Evolutionary conservation across 2,797 vertebrate genomes (phyloP), one percentile per base, ranked within the genome.

Genomic region (Monodelphis domestica): DNA sequence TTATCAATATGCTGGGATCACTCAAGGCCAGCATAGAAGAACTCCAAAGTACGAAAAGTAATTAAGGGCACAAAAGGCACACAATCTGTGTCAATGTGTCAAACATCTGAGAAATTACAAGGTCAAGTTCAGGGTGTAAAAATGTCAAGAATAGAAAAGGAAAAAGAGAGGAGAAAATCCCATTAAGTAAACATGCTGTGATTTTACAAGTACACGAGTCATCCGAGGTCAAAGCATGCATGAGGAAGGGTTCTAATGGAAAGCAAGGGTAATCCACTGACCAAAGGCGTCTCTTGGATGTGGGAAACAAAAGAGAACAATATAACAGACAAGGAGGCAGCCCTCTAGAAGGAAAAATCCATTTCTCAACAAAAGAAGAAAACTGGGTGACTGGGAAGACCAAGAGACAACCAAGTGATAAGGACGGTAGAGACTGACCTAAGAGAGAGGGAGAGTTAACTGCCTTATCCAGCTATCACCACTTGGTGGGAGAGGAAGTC

Each of bases 231-330:
- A 95, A 55, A 10, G 87, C 93, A 88, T 24, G 87, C 54, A 87
- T 52, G 57, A 5, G 95, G 94, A 91, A 96, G 89, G 51, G 94
- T 87, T 51, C 95, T 97, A 97, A 96, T 96, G 94, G 96, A 56
- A 78, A 87, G 54, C 55, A 70, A 89, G 93, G 88, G 52, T 59
- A 56, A 88, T 56, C 51, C 87, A 88, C 56, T 56, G 94, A 91
- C n/a, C 57, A 45, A 89, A 53, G 84, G 29, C 54, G 70, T 56
- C 90, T 91, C 78, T 2, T 30, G 88, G 95, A 90, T 90, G 88
- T 91, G 94, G 96, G 93, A 15, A 17, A 89, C 88, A 88, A 92
- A 56, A 24, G 54, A 38, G 94, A 92, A 90, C 84, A 94, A 94
- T 96, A 90, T 87, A 91, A 94, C n/a, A 78, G 91, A 91, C 95